Conservation (phyloP, 2,888 invertebrate genomes). For the Amiota minor region DNA sequence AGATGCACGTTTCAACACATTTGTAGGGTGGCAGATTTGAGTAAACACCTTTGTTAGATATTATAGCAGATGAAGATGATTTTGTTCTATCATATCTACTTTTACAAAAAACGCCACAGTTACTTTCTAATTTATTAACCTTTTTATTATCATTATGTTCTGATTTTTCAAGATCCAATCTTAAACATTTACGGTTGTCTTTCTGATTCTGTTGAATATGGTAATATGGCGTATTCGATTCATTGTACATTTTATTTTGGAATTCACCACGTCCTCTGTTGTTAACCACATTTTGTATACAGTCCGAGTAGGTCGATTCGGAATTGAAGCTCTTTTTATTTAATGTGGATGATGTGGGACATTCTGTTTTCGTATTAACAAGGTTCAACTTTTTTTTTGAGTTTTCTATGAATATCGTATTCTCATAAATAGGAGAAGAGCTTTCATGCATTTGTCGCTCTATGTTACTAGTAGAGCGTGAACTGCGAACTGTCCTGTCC, state of each 20-base stretch:
- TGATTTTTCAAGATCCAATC: conserved; percentile 79
- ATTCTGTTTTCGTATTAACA: background rate
- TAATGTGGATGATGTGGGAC: background rate
- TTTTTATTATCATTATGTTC: conserved; percentile 52
- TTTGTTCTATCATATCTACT: conserved; percentile 53
- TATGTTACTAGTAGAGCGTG: conserved; percentile 71
- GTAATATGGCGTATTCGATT: conserved; percentile 7
- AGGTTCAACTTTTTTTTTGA: conserved; percentile 26
- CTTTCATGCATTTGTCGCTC: conserved; percentile 66
- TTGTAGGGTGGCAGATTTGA: conserved; percentile 67
- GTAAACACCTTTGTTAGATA: conserved; percentile 66
- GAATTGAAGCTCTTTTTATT: conserved; percentile 59
- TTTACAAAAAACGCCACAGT: conserved; percentile 21
- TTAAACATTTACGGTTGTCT: conserved; percentile 75
- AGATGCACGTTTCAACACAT: conserved; percentile 58
- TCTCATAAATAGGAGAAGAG: conserved; percentile 64
- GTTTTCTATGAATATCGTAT: conserved; percentile 51
- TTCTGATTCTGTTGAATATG: conserved; percentile 52
- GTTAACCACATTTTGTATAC: conserved; percentile 51
- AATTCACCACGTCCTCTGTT: conserved; percentile 25
- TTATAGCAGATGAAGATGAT: conserved; percentile 46
- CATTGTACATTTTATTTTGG: background rate
- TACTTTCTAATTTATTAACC: background rate
- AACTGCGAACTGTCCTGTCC: conserved; percentile 66
- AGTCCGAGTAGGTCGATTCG: conserved; percentile 56